A percentile compares a stretch with the other conserved stretches of the same genome.
Evolutionary conservation across 2,113 vertebrate genomes (phyloP).

Genomic region (Ammodytes marinus): DNA sequence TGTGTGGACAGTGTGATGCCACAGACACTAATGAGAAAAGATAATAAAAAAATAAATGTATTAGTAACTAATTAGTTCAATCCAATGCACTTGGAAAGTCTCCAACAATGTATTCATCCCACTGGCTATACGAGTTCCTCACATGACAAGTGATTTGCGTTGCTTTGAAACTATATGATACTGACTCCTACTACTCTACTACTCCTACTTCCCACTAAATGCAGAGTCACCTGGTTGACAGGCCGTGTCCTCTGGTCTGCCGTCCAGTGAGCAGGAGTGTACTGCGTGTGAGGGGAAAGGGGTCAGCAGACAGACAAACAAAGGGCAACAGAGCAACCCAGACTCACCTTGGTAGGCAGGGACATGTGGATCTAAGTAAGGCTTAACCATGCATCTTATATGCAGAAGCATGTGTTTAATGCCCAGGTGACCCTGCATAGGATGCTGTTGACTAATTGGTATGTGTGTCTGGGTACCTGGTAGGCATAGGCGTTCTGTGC

Average conservation of each 20-base stretch:
- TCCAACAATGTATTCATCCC: neutral
- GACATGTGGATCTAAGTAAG: slow-evolving; percentile 10
- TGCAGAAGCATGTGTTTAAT: slow-evolving; percentile 23
- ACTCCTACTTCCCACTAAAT: slow-evolving; percentile 11
- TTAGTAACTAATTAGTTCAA: neutral
- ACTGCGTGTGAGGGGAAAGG: slow-evolving; percentile 63
- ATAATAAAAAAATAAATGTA: neutral
- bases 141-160: neutral
- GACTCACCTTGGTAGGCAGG: neutral
- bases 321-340: slow-evolving; percentile 26
- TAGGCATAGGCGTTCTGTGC: slow-evolving; percentile 88
- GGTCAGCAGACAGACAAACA: slow-evolving; percentile 57
- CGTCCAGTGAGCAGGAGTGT: slow-evolving; percentile 75
- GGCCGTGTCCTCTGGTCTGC: slow-evolving; percentile 76
- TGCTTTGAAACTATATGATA: neutral
- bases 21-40: neutral
- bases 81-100: neutral
- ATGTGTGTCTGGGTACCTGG: slow-evolving; percentile 83
- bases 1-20: neutral
- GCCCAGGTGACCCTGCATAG: neutral
- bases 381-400: slow-evolving; percentile 33
- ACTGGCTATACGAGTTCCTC: neutral
- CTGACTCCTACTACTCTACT: neutral
- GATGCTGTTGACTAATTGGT: slow-evolving; percentile 22
- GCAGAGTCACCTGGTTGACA: slow-evolving; percentile 79